Evolutionary conservation across 1,140 invertebrate species (phyloP).

Genomic region (Geopemphigus sp.): DNA sequence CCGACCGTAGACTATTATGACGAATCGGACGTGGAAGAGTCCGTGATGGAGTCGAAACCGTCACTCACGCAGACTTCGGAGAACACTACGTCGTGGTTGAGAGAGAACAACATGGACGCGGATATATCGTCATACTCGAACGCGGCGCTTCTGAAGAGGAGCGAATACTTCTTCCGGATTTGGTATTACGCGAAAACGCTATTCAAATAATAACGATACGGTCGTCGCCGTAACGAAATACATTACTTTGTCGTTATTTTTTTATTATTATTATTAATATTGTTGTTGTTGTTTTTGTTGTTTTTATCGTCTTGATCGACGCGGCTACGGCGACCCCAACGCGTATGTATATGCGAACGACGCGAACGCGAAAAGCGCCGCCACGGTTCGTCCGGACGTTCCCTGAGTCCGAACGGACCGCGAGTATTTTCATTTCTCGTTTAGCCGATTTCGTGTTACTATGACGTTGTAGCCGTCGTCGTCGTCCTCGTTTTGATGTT

Average conservation of each 20-base stretch:
- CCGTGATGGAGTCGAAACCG: constrained; percentile 56
- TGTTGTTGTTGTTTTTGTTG: neutral
- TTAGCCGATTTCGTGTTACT: neutral
- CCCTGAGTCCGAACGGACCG: constrained; percentile 3
- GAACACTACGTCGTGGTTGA: constrained; percentile 88
- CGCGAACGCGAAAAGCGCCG: neutral
- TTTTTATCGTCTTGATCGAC: constrained; percentile 1
- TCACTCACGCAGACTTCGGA: constrained; percentile 78
- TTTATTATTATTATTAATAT: neutral
- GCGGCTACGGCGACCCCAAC: no score
- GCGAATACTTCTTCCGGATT: constrained; percentile 93
- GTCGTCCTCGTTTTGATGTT: neutral
- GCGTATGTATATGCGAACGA: neutral
- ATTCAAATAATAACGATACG: constrained; percentile 66
- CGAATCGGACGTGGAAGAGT: constrained; percentile 58
- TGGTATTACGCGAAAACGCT: constrained; percentile 82
- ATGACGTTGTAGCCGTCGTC: no score
- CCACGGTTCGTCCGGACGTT: neutral
- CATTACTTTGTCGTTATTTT: neutral
- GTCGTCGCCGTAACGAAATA: neutral
- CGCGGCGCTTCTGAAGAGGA: constrained; percentile 73
- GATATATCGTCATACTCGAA: constrained; percentile 85
- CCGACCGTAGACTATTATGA: constrained; percentile 9
- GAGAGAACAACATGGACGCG: constrained; percentile 87
- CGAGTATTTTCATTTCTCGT: neutral